These are phyloP conservation scores for Cavia porcellus DNA, from an alignment of 2,113 vertebrate genomes.

Conservation along the genomic window DNA sequence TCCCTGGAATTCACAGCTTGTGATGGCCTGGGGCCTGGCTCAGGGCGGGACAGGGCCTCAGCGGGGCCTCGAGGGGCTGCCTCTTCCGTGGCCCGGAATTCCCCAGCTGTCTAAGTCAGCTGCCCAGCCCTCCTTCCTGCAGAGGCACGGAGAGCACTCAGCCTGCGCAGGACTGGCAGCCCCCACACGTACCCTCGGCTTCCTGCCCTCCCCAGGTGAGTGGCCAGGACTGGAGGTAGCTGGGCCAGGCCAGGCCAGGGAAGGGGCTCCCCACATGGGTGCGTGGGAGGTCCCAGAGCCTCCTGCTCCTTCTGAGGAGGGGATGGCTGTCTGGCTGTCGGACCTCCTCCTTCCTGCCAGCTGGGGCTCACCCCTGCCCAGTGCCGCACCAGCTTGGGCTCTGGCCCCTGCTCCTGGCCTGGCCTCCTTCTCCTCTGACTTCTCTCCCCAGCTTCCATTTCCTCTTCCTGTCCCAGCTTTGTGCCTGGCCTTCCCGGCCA, in stretches of 20 bases:
- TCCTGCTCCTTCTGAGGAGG: background rate
- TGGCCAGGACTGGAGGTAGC: background rate
- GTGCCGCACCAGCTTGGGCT: background rate
- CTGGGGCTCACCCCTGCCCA: background rate
- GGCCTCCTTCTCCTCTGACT: background rate
- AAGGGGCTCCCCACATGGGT: background rate
- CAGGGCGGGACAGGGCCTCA: conserved; percentile 83
- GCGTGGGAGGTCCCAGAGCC: background rate
- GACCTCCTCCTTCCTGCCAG: background rate
- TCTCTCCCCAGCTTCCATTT: background rate
- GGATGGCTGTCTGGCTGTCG: background rate
- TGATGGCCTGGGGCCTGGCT: background rate
- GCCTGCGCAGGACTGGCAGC: background rate
- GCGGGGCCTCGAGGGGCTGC: conserved; percentile 77
- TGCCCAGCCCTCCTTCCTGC: conserved; percentile 84
- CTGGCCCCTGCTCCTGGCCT: background rate
- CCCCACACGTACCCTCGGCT: background rate
- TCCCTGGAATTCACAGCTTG: conserved; percentile 35
- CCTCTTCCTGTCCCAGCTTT: conserved; percentile 18
- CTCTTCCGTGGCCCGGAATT: conserved; percentile 88
- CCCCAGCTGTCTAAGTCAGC: conserved; percentile 88
- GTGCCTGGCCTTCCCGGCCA: background rate
- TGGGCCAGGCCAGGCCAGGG: background rate
- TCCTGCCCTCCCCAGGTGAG: conserved; percentile 81
- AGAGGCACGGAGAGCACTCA: conserved; percentile 62